Evolutionary conservation across 1,140 invertebrate genomes (phyloP).

Genomic region (Diprion similis): DNA sequence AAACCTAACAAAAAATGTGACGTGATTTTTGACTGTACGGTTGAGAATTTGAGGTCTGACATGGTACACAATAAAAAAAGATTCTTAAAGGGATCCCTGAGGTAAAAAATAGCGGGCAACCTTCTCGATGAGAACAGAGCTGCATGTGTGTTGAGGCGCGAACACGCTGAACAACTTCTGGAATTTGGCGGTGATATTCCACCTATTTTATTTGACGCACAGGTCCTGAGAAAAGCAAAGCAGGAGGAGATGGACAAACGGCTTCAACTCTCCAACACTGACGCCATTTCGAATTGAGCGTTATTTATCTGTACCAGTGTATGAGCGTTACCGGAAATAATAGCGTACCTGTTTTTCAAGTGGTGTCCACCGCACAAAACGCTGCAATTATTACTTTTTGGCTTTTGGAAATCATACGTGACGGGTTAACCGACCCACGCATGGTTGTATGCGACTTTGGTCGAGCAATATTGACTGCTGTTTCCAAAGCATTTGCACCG

Average conservation of each 20-base stretch:
- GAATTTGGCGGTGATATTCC: conserved; percentile 21
- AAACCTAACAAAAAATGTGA: conserved; percentile 10
- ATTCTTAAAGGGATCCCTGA: conserved; percentile 9
- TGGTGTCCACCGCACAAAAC: neutral
- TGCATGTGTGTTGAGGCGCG: conserved; percentile 22
- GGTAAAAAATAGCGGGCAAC: conserved; percentile 13
- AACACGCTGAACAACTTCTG: conserved; percentile 17
- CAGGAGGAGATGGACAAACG: conserved; percentile 23
- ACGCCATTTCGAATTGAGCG: conserved; percentile 12
- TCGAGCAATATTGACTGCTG: neutral
- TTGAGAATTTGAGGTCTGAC: conserved; percentile 3
- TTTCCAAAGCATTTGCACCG: neutral
- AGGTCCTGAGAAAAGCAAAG: conserved; percentile 26
- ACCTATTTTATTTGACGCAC: conserved; percentile 16
- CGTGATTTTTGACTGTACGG: conserved; percentile 16
- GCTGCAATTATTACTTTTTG: neutral
- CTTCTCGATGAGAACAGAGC: conserved; percentile 16
- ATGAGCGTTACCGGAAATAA: neutral
- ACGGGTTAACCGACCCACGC: neutral
- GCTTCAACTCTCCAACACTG: conserved; percentile 12
- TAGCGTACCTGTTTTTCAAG: neutral
- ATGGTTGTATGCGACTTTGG: neutral
- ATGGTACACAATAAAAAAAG: conserved; percentile 20
- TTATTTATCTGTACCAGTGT: neutral
- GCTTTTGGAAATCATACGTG: neutral